Conservation (phyloP, 2,797 vertebrate species). For the Triplophysa yarkandensis region DNA sequence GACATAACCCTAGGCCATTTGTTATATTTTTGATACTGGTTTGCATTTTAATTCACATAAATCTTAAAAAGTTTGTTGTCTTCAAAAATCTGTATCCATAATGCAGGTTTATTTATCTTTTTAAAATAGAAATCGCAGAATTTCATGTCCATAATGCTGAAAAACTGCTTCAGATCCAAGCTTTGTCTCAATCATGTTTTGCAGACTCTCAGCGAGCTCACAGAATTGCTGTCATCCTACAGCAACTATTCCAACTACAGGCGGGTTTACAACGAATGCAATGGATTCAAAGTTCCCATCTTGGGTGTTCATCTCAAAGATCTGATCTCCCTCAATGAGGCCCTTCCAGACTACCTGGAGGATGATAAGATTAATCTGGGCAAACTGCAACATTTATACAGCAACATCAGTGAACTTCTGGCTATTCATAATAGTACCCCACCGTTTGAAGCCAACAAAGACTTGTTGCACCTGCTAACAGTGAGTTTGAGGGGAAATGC, state of each 20-base stretch:
- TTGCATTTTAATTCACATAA: no score
- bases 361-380: constrained; percentile 86
- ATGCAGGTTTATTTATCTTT: no score
- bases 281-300: constrained; percentile 86
- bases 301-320: constrained; percentile 91
- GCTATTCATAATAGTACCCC: constrained; percentile 77
- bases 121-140: no score
- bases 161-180: neutral
- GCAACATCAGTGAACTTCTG: constrained; percentile 84
- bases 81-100: no score
- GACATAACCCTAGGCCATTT: no score
- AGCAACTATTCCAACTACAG: constrained; percentile 90
- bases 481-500: constrained; percentile 63
- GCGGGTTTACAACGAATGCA: constrained; percentile 80
- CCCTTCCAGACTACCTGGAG: constrained; percentile 81
- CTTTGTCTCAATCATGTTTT: constrained; percentile 5
- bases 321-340: constrained; percentile 87
- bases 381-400: constrained; percentile 88
- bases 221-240: constrained; percentile 83
- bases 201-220: constrained; percentile 87
- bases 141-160: neutral
- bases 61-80: no score
- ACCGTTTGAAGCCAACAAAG: constrained; percentile 84
- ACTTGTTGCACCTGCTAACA: constrained; percentile 88
- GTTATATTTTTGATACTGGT: no score